These are phyloP conservation scores for Eremobia ochroleuca DNA, from an alignment of 2,888 invertebrate species.

Conservation along the genomic window DNA sequence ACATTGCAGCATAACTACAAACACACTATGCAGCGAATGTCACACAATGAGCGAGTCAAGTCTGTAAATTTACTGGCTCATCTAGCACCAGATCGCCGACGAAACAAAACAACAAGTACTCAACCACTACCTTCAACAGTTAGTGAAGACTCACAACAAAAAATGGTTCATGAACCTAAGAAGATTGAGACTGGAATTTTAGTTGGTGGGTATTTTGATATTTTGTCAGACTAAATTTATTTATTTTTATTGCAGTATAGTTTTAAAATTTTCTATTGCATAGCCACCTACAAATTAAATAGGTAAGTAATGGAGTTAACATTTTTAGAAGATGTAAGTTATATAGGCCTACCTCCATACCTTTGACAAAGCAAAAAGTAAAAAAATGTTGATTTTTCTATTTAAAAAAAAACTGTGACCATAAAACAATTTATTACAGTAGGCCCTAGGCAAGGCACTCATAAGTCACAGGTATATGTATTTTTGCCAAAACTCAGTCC, in stretches of 20 bases:
- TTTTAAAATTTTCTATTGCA: background rate
- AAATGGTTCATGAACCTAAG: conserved; percentile 88
- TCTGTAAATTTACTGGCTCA: conserved; percentile 92
- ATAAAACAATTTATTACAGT: background rate
- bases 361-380: background rate
- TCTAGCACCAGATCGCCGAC: conserved; percentile 85
- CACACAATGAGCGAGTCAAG: conserved; percentile 89
- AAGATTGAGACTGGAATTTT: conserved; percentile 88
- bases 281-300: background rate
- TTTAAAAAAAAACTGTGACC: background rate
- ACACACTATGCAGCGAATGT: conserved; percentile 84
- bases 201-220: conserved; percentile 78
- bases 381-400: no score
- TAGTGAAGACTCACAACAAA: conserved; percentile 72
- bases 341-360: background rate
- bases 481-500: background rate
- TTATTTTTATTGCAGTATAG: background rate
- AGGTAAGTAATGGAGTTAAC: background rate
- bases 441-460: background rate
- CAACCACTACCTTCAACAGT: conserved; percentile 61
- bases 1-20: conserved; percentile 75
- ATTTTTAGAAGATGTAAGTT: background rate
- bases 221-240: background rate
- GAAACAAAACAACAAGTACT: conserved; percentile 76
- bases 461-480: background rate